Conservation (phyloP, 2,113 vertebrate genomes). For the Strix uralensis region DNA sequence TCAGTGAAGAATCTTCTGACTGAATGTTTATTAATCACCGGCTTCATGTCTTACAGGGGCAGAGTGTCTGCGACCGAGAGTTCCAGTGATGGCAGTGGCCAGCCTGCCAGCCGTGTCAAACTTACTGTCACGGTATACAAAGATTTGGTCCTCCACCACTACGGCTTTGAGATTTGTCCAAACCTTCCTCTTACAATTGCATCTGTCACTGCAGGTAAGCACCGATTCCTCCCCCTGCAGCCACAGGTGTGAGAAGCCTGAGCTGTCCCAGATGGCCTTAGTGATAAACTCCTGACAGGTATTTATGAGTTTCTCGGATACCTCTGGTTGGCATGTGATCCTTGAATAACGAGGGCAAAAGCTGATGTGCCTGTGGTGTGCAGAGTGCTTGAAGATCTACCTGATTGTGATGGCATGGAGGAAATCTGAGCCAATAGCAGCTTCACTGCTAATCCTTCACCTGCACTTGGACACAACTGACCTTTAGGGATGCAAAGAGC, state of each 20-base stretch:
- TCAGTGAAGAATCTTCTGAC: accelerated
- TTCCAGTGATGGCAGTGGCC: conserved; percentile 67
- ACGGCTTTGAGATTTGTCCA: conserved; percentile 88
- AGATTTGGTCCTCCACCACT: conserved; percentile 85
- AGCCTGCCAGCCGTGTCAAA: conserved; percentile 77
- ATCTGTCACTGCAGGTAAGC: conserved; percentile 86
- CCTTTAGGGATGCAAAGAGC: not conserved
- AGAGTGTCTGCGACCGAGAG: conserved; percentile 77
- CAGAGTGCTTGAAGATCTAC: not conserved
- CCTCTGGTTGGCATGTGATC: not conserved
- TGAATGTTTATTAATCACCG: accelerated
- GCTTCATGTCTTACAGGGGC: conserved; percentile 67
- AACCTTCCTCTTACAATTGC: conserved; percentile 86
- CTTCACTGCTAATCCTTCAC: accelerated
- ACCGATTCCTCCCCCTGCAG: accelerated
- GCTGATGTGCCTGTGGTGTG: not conserved
- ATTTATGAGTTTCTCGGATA: not conserved
- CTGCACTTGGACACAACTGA: accelerated
- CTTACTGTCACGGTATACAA: conserved; percentile 85
- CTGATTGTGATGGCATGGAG: not conserved
- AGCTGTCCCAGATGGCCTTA: not conserved
- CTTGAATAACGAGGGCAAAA: not conserved
- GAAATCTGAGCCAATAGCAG: not conserved
- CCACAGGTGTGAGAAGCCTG: accelerated
- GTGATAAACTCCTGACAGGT: not conserved